These are phyloP conservation scores for Scophthalmus maximus DNA, from an alignment of 2,113 vertebrate genomes.

Conservation along the genomic window DNA sequence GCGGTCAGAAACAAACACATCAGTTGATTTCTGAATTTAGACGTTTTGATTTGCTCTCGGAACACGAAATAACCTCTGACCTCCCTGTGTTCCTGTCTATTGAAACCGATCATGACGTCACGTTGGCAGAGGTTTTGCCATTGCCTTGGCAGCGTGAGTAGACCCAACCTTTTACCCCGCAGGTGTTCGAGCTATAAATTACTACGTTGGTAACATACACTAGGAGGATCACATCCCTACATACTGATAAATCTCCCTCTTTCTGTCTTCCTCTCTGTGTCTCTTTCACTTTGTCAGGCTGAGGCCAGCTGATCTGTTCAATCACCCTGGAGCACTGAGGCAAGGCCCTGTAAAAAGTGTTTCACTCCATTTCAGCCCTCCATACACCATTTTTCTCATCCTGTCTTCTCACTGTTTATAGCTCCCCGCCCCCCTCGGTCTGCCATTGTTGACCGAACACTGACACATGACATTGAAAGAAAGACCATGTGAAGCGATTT, in stretches of 20 bases:
- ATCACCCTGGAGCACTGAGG: constrained; percentile 66
- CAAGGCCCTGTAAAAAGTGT: constrained; percentile 65
- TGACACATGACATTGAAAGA: constrained; percentile 31
- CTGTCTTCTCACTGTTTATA: constrained; percentile 34
- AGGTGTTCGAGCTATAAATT: constrained; percentile 49
- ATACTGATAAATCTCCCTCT: constrained; percentile 50
- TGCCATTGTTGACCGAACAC: constrained; percentile 39
- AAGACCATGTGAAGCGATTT: constrained; percentile 5
- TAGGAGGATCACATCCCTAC: constrained; percentile 45
- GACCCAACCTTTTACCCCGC: constrained; percentile 47
- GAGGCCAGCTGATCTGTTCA: constrained; percentile 69
- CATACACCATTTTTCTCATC: constrained; percentile 55
- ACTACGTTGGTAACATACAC: constrained; percentile 45
- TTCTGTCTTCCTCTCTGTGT: constrained; percentile 25
- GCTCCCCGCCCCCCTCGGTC: constrained; percentile 37
- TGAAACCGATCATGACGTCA: constrained; percentile 11
- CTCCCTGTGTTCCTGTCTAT: background rate
- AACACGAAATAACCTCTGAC: background rate
- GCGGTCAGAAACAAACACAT: too few relatives aligned
- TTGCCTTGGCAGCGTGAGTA: constrained; percentile 18
- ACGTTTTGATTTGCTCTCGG: background rate
- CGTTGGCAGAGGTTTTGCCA: constrained; percentile 12
- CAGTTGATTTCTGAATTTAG: too few relatives aligned
- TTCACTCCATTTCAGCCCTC: constrained; percentile 65
- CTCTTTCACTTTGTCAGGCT: constrained; percentile 42